Evolutionary conservation across 2,888 invertebrate species (phyloP).

Genomic region (Rotaria sp.): DNA sequence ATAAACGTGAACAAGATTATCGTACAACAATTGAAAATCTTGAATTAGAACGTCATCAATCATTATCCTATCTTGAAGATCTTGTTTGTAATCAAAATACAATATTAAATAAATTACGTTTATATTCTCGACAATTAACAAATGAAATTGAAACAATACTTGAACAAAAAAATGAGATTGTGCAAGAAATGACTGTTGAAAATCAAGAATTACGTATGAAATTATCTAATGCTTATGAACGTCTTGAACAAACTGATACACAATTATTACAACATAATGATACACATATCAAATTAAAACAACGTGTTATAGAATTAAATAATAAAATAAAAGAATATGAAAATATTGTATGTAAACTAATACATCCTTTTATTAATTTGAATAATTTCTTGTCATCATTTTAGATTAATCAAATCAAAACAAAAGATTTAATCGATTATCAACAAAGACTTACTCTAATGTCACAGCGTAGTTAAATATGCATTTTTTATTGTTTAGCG

Average conservation of each 20-base stretch:
- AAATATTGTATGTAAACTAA: neutral
- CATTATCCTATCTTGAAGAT: conserved; percentile 7
- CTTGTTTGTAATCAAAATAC: conserved; percentile 23
- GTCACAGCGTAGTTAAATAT: neutral
- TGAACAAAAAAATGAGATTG: neutral
- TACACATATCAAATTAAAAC: neutral
- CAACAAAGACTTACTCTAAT: neutral
- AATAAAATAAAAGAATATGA: conserved; percentile 11
- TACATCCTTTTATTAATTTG: no score
- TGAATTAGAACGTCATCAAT: conserved; percentile 11
- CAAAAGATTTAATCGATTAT: conserved; percentile 17
- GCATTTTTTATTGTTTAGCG: neutral
- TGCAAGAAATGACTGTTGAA: conserved; percentile 13
- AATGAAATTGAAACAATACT: conserved; percentile 6
- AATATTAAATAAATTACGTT: conserved; percentile 24
- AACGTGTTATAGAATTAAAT: conserved; percentile 5
- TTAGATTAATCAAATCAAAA: neutral
- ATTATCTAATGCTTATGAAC: conserved; percentile 25
- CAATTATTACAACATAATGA: conserved; percentile 27
- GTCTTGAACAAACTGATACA: neutral
- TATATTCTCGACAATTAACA: conserved; percentile 7
- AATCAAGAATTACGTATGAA: conserved; percentile 29
- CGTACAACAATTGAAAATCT: neutral
- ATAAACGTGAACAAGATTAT: conserved; percentile 17
- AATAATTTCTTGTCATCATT: neutral